These are phyloP conservation scores for Sinonovacula constricta DNA, from an alignment of 1,140 invertebrate species.

Conservation along the genomic window DNA sequence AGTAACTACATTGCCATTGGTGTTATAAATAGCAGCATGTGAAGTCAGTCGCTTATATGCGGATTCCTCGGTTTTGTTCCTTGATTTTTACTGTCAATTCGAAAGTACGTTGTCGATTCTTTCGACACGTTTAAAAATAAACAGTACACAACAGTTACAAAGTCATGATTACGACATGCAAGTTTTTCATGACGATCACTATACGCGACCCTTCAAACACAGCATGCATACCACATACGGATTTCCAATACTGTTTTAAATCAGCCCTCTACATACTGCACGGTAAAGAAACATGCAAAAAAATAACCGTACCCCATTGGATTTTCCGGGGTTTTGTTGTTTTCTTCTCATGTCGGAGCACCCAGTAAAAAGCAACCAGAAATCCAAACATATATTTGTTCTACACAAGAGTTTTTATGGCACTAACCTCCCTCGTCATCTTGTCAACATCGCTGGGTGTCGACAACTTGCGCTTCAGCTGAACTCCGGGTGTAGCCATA, in stretches of 20 bases:
- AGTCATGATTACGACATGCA: no score
- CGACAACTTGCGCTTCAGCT: slow-evolving; percentile 8
- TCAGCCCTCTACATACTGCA: no score
- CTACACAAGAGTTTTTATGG: slow-evolving; percentile 8
- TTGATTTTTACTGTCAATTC: no score
- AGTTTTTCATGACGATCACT: no score
- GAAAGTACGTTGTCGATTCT: no score
- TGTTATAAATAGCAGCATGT: no score
- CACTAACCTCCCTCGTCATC: slow-evolving; percentile 30
- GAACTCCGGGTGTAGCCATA: slow-evolving; percentile 51
- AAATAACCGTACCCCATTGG: slow-evolving; percentile 44
- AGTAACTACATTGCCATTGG: no score
- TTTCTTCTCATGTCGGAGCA: slow-evolving; percentile 39
- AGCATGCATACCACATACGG: neutral
- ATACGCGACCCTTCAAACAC: no score
- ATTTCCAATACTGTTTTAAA: neutral
- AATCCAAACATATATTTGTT: slow-evolving; percentile 37
- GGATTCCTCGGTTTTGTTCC: no score
- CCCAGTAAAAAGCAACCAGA: slow-evolving; percentile 36
- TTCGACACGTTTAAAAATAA: no score
- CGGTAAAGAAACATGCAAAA: slow-evolving; percentile 2
- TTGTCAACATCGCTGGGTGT: slow-evolving; percentile 32
- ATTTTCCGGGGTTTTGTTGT: slow-evolving; percentile 41
- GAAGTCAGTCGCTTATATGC: no score
- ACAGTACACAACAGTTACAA: no score